Conservation (phyloP, 1,140 invertebrate genomes). For the Drosophila arawakana region DNA sequence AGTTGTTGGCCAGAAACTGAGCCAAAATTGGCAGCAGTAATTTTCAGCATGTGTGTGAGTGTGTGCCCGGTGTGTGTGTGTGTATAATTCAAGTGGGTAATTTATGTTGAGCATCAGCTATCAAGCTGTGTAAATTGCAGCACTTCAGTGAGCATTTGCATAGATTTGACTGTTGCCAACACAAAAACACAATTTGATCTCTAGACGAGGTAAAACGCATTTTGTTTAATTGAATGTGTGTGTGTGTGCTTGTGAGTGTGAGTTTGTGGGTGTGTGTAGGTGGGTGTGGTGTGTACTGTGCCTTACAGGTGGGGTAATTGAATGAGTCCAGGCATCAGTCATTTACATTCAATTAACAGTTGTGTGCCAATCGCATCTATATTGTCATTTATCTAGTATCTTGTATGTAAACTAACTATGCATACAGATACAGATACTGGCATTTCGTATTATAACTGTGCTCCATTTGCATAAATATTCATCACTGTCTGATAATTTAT, state of each 20-base stretch:
- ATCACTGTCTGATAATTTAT: conserved; percentile 25
- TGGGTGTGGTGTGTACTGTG: conserved; percentile 1
- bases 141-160: conserved; percentile 41
- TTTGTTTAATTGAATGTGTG: conserved; percentile 49
- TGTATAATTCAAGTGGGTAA: conserved; percentile 40
- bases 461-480: conserved; percentile 34
- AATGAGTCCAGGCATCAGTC: conserved; percentile 61
- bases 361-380: conserved; percentile 46
- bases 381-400: conserved; percentile 41
- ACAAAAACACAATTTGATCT: conserved; percentile 44
- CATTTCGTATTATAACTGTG: conserved; percentile 17
- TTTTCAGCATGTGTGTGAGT: neutral
- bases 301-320: conserved; percentile 71
- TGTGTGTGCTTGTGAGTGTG: neutral
- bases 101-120: conserved; percentile 43
- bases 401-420: neutral
- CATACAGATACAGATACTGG: conserved; percentile 16
- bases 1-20: conserved; percentile 36
- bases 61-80: conserved; percentile 8
- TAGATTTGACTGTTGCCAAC: conserved; percentile 42
- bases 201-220: conserved; percentile 29
- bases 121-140: conserved; percentile 44
- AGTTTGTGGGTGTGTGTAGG: conserved; percentile 9
- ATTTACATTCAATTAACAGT: conserved; percentile 82
- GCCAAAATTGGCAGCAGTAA: conserved; percentile 25